Evolutionary conservation across 1,140 invertebrate genomes (phyloP).

Genomic region (Drosophila oshimai): DNA sequence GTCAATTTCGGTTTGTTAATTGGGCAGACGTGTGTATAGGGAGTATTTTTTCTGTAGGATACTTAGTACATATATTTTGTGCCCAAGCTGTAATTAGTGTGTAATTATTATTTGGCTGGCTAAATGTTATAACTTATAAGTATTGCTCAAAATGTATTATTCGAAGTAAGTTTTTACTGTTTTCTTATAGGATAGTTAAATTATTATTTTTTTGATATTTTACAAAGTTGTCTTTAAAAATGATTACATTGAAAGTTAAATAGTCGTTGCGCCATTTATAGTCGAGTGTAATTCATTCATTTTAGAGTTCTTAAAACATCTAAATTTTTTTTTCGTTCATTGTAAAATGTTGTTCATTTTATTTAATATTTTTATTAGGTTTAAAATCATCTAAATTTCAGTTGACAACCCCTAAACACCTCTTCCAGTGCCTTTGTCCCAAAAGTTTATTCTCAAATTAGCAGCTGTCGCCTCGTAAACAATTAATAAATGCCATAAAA

Average conservation of each 20-base stretch:
- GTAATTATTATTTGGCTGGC: conserved; percentile 50
- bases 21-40: conserved; percentile 60
- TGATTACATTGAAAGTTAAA: too few species aligned
- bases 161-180: neutral
- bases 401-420: conserved; percentile 33
- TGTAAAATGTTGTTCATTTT: too few species aligned
- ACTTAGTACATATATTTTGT: conserved; percentile 4
- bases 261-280: too few species aligned
- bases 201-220: too few species aligned
- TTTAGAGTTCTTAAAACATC: too few species aligned
- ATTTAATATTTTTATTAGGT: neutral
- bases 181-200: too few species aligned
- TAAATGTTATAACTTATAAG: neutral
- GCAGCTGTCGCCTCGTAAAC: conserved; percentile 76
- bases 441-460: conserved; percentile 45
- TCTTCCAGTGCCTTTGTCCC: neutral
- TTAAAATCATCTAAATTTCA: neutral
- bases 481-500: conserved; percentile 80
- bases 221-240: too few species aligned
- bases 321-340: neutral
- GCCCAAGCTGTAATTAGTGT: conserved; percentile 51
- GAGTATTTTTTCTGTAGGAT: conserved; percentile 1
- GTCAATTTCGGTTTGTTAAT: conserved; percentile 81
- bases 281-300: too few species aligned
- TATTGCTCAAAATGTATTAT: conserved; percentile 4